Evolutionary conservation across 2,797 vertebrate species (phyloP).

Genomic region (Pempheris klunzingeri): DNA sequence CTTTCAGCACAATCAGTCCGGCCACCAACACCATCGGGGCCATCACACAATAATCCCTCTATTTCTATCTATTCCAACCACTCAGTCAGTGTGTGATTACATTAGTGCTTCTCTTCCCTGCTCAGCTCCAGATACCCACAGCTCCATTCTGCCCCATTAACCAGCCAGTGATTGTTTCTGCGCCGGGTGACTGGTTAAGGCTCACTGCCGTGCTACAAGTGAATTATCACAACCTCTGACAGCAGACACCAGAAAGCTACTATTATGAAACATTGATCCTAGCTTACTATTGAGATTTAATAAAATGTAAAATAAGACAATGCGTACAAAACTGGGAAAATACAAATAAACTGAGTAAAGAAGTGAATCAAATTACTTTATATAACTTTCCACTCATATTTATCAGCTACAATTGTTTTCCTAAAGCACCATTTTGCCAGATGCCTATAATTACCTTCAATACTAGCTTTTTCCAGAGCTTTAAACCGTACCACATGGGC

Average conservation of each 20-base stretch:
- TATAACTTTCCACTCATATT: too few species aligned
- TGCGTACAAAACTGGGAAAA: background rate
- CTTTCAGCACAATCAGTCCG: slow-evolving; percentile 41
- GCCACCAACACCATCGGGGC: slow-evolving; percentile 3
- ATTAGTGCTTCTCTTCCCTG: slow-evolving; percentile 56
- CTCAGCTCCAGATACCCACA: slow-evolving; percentile 57
- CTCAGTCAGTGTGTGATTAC: slow-evolving; percentile 54
- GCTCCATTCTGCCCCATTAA: slow-evolving; percentile 65
- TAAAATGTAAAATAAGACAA: background rate
- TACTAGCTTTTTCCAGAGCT: too few species aligned
- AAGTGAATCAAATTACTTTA: background rate
- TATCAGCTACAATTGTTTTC: too few species aligned
- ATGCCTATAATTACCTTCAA: too few species aligned
- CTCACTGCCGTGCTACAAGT: slow-evolving; percentile 13
- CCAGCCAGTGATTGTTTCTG: slow-evolving; percentile 51
- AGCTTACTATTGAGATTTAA: background rate
- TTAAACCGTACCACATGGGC: too few species aligned
- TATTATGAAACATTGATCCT: background rate
- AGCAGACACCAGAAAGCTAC: background rate
- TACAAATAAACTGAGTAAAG: background rate
- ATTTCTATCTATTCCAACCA: slow-evolving; percentile 38
- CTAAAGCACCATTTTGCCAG: too few species aligned
- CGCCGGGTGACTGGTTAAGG: slow-evolving; percentile 32
- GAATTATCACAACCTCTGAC: slow-evolving; percentile 25
- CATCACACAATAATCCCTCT: slow-evolving; percentile 57